These are phyloP conservation scores for Stenolophus ochropezus DNA, from an alignment of 2,888 invertebrate genomes.

Conservation along the genomic window DNA sequence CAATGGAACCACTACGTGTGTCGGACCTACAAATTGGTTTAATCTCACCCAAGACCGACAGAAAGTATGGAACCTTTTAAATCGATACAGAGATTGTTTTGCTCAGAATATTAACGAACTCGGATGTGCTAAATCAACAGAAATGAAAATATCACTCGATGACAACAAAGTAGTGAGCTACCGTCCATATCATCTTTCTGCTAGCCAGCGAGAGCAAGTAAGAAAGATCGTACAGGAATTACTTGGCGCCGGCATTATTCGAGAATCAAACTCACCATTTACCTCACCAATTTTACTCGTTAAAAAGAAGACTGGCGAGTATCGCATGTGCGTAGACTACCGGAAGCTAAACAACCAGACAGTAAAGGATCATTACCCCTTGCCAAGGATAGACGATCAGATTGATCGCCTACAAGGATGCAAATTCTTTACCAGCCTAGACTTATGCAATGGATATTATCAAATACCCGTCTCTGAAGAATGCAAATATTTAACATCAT, in stretches of 20 bases:
- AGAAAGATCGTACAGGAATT: constrained; percentile 63
- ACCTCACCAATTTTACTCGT: too few relatives aligned
- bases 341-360: constrained; percentile 66
- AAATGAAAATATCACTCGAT: too few relatives aligned
- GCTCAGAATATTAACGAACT: background rate
- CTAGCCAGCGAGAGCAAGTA: constrained; percentile 61
- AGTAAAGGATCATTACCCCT: constrained; percentile 66
- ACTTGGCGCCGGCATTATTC: constrained; percentile 61
- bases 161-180: too few relatives aligned
- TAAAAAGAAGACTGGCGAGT: constrained; percentile 63
- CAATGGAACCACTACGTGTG: background rate
- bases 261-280: constrained; percentile 65
- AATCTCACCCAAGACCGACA: background rate
- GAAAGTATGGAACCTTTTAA: background rate
- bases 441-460: constrained; percentile 66
- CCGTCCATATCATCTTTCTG: too few relatives aligned
- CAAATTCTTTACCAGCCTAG: constrained; percentile 65
- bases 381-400: constrained; percentile 67
- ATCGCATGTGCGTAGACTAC: constrained; percentile 65
- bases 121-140: too few relatives aligned
- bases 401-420: constrained; percentile 64
- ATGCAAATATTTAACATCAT: constrained; percentile 66
- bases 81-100: background rate
- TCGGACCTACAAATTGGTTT: background rate
- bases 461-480: constrained; percentile 66